Evolutionary conservation across 92 coral and sea anemone species (phyloP).

Genomic region (Siderastrea radians): DNA sequence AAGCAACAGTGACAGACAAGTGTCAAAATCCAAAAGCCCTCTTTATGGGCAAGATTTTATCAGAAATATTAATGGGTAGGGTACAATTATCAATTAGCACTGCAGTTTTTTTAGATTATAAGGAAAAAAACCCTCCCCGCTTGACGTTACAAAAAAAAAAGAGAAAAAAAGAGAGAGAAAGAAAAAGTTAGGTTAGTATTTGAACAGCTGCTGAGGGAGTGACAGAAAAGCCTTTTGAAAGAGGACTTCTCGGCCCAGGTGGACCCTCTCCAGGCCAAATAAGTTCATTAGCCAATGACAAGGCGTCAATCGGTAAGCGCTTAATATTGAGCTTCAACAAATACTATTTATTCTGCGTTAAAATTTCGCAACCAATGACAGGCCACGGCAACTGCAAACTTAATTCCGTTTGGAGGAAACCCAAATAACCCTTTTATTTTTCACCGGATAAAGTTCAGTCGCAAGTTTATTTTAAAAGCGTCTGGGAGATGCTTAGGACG

Average conservation of each 20-base stretch:
- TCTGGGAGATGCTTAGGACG: neutral
- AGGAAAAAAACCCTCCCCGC: neutral
- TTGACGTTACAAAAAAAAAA: neutral
- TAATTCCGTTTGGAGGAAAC: conserved; percentile 1
- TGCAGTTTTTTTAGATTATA: conserved; percentile 9
- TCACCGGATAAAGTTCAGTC: neutral
- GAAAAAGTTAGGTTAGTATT: neutral
- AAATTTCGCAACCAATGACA: conserved; percentile 4
- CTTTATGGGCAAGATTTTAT: neutral
- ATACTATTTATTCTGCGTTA: conserved; percentile 1
- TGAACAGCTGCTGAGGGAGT: conserved; percentile 1
- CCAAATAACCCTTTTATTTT: neutral
- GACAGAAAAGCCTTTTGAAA: conserved; percentile 21
- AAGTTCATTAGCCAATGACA: conserved; percentile 44
- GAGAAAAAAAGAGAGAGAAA: neutral
- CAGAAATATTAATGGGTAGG: neutral
- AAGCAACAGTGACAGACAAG: conserved; percentile 2
- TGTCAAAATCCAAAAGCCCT: conserved; percentile 7
- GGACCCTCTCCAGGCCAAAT: conserved; percentile 14
- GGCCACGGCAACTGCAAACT: neutral
- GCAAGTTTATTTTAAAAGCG: conserved; percentile 5
- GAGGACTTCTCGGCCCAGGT: neutral
- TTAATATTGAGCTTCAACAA: neutral
- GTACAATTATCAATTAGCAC: neutral
- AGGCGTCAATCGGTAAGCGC: neutral